These are phyloP conservation scores for Muricea muricata DNA, from an alignment of 92 coral and sea anemone genomes.

Conservation along the genomic window DNA sequence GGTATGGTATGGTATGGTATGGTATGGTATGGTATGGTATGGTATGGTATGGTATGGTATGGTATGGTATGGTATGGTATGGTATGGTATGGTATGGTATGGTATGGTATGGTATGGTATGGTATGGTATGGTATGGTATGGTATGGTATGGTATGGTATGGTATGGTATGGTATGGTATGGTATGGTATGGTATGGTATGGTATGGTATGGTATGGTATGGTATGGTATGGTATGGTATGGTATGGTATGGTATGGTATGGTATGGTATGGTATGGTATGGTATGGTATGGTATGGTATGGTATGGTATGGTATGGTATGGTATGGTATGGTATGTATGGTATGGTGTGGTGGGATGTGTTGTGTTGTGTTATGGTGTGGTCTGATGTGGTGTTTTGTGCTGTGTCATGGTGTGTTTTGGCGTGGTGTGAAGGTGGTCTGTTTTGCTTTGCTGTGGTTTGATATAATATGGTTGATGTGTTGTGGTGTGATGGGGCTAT, in stretches of 20 bases:
- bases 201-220: background rate
- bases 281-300: constrained; percentile 23
- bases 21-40: background rate
- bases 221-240: background rate
- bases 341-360: too few species aligned
- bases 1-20: background rate
- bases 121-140: background rate
- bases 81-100: background rate
- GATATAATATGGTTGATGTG: background rate
- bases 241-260: constrained; percentile 4
- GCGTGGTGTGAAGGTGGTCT: background rate
- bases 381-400: too few species aligned
- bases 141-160: background rate
- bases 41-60: constrained; percentile 3
- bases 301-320: constrained; percentile 17
- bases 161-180: background rate
- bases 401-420: background rate
- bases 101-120: background rate
- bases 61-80: background rate
- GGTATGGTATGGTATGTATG: background rate
- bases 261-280: constrained; percentile 21
- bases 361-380: too few species aligned
- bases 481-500: too few species aligned
- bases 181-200: background rate
- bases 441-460: background rate